phyloP scores from a whole-genome alignment of 2,888 invertebrate species.

The Noctua comes region DNA sequence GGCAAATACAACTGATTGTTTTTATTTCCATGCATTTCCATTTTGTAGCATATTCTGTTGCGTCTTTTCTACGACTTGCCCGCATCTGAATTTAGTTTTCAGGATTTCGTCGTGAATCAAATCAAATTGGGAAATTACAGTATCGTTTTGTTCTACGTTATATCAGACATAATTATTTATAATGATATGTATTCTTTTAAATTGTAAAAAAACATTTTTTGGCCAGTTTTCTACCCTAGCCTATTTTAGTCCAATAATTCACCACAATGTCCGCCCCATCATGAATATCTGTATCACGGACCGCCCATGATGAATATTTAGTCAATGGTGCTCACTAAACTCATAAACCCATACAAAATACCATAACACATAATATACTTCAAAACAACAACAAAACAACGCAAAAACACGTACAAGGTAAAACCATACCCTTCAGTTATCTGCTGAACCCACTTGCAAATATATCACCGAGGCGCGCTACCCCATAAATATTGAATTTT shows the following conservation, averaged over 20 bases:
- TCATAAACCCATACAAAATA: not conserved
- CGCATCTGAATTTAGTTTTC: not conserved
- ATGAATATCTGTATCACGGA: not conserved
- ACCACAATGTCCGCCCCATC: not conserved
- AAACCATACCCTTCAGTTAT: constrained; percentile 58
- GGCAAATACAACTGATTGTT: constrained; percentile 32
- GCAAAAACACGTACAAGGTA: constrained; percentile 29
- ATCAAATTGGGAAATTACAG: not conserved
- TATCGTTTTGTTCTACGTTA: not conserved
- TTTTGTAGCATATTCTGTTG: not conserved
- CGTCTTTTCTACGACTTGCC: not conserved
- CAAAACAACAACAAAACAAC: constrained; percentile 30
- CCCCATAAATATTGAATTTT: constrained; percentile 65
- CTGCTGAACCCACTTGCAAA: constrained; percentile 54
- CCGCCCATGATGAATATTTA: not conserved
- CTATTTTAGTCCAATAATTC: not conserved
- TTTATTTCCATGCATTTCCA: constrained; percentile 8
- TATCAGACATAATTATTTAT: not conserved
- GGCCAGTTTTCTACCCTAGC: not conserved
- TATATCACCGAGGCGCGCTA: constrained; percentile 52
- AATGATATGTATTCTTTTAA: not conserved
- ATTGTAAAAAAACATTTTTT: not conserved
- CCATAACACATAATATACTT: not conserved
- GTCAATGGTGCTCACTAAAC: not conserved
- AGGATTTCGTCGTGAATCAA: not conserved